These are phyloP conservation scores for Drosophila navojoa DNA, from an alignment of 1,140 invertebrate species.

Conservation along the genomic window DNA sequence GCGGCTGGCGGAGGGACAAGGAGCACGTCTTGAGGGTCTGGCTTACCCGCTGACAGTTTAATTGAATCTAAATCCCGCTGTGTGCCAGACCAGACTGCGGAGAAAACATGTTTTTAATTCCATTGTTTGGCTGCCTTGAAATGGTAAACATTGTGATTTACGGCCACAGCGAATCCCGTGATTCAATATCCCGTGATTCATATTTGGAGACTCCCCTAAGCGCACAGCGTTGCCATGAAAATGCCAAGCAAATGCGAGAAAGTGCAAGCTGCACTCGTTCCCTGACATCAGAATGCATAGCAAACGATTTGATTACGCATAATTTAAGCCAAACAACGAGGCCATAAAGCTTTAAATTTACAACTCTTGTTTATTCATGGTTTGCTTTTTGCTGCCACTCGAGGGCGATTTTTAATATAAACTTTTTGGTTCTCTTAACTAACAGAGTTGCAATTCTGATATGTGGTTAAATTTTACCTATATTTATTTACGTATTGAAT, in stretches of 20 bases:
- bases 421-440: not conserved
- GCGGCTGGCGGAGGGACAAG: not conserved
- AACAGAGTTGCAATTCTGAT: not conserved
- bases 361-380: not conserved
- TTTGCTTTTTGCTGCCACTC: not conserved
- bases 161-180: constrained; percentile 8
- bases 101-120: constrained; percentile 55
- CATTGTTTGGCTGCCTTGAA: constrained; percentile 37
- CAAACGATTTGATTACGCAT: not conserved
- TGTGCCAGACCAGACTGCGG: constrained; percentile 30
- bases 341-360: not conserved
- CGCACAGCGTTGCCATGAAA: constrained; percentile 33
- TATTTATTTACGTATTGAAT: not conserved
- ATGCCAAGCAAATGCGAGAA: constrained; percentile 34
- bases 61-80: constrained; percentile 54
- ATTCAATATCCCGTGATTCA: constrained; percentile 14
- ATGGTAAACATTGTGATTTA: constrained; percentile 47
- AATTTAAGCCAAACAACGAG: not conserved
- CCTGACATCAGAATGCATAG: not conserved
- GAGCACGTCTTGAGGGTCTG: constrained; percentile 14
- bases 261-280: not conserved
- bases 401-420: not conserved
- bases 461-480: too few relatives aligned
- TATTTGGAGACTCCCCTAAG: constrained; percentile 1
- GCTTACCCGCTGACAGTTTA: constrained; percentile 51